These are phyloP conservation scores for Abrostola tripartita DNA, from an alignment of 2,888 invertebrate genomes.

Conservation along the genomic window DNA sequence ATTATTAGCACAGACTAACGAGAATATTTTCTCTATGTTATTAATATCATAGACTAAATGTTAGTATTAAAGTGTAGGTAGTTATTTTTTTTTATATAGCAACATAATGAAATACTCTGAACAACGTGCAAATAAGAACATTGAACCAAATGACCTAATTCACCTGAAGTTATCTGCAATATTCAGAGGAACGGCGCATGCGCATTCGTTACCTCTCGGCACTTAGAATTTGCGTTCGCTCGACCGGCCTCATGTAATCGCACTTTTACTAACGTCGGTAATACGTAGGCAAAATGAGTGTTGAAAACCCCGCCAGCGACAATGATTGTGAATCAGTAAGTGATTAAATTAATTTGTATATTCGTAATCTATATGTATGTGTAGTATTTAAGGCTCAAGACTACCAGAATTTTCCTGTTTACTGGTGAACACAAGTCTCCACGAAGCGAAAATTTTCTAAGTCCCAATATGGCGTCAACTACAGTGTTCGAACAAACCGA, in stretches of 20 bases:
- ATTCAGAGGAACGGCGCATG: conserved; percentile 84
- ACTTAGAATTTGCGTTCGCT: conserved; percentile 87
- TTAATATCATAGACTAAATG: too few relatives aligned
- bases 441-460: conserved; percentile 89
- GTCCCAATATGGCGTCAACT: conserved; percentile 96
- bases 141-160: conserved; percentile 74
- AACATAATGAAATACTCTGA: conserved; percentile 28
- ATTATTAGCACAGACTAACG: too few relatives aligned
- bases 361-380: conserved; percentile 50
- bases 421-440: conserved; percentile 84
- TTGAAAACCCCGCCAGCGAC: conserved; percentile 89
- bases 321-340: conserved; percentile 89
- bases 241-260: conserved; percentile 80
- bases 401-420: conserved; percentile 68
- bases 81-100: not conserved
- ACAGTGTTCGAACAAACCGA: conserved; percentile 87
- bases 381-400: conserved; percentile 42
- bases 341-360: conserved; percentile 70
- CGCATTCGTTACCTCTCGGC: conserved; percentile 88
- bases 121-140: conserved; percentile 57
- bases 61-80: too few relatives aligned
- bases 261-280: conserved; percentile 72
- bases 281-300: conserved; percentile 90
- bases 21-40: too few relatives aligned
- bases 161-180: conserved; percentile 71